Base-by-base conservation (phyloP, 1,140 invertebrate genomes). In the Cotesia vestalis region DNA sequence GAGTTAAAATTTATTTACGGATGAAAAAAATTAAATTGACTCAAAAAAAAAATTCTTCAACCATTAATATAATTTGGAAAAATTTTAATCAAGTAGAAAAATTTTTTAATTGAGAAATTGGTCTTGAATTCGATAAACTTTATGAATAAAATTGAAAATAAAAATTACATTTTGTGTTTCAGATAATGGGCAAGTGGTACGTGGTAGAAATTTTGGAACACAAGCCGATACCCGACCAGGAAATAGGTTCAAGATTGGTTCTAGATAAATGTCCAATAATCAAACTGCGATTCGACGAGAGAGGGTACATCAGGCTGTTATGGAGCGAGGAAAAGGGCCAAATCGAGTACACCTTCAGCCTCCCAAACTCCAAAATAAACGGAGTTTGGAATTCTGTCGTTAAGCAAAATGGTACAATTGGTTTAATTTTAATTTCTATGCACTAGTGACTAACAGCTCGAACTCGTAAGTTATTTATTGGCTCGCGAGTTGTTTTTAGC, bases 171-270 rank as follows among this genome's bases (percentile, higher is more conserved):
- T 73, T 66, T 63, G 60, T 60, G 62, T 82, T 79, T 55, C 79
- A 83, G 81, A 82, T 82, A 79, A 80, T 81, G 80, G 80, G 79
- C 57, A 83, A 82, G 46, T 83, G 81, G 81, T 83, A 83, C 77
- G 79, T 82, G 40, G 78, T 83, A 17, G 80, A 83, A 72, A 70
- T 81, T 52, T 46, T 83, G 74, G 76, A 81, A 46, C 81, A 83
- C 69, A 80, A 63, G 55, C 5, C 4, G 27, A 73, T 78, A 8
- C 74, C 75, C 3, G 60, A 61, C 67, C 5, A 53, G 6, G 63
- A 71, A 8, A 40, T 35, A 55, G 4, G 51, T 59, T 27, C 72
- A 67, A 38, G 27, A 40, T 38, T 76, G 12, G 67, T 73, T 1
- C 59, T 74, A 61, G 77, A 83, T 34, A 75, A 74, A 14, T 83